Conservation (phyloP, 2,888 invertebrate genomes). For the Diarsia rubi region DNA sequence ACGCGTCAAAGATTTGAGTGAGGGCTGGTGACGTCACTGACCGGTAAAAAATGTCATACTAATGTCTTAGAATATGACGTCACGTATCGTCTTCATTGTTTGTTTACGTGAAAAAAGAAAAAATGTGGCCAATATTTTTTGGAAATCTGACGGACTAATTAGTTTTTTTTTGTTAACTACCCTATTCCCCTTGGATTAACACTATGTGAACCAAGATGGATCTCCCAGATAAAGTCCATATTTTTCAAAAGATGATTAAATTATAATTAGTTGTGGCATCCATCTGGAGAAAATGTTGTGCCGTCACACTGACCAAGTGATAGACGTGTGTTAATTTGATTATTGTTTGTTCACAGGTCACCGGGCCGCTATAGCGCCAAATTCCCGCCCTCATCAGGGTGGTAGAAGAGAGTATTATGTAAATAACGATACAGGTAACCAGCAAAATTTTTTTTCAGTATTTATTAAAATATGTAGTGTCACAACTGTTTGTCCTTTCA, state of each 20-base stretch:
- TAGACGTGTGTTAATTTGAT: conserved; percentile 34
- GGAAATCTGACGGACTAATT: too few relatives aligned
- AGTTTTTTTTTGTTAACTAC: too few relatives aligned
- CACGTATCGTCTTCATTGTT: too few relatives aligned
- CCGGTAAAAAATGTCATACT: too few relatives aligned
- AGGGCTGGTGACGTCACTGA: too few relatives aligned
- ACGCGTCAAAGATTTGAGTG: too few relatives aligned
- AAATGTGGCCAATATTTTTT: too few relatives aligned
- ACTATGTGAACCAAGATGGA: conserved; percentile 10
- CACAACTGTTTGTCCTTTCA: conserved; percentile 7
- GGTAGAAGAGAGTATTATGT: conserved; percentile 88
- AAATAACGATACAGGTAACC: conserved; percentile 78
- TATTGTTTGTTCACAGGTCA: conserved; percentile 79
- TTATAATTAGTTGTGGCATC: conserved; percentile 52
- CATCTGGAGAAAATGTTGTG: conserved; percentile 40
- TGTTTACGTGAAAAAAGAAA: too few relatives aligned
- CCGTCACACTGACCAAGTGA: conserved; percentile 33
- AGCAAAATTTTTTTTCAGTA: not conserved
- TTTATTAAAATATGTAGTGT: not conserved
- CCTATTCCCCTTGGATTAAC: not conserved
- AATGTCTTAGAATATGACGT: too few relatives aligned
- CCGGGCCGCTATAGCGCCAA: conserved; percentile 90
- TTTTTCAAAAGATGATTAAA: conserved; percentile 48
- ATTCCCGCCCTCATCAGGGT: conserved; percentile 89
- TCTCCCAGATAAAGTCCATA: conserved; percentile 26